Base-by-base conservation (phyloP, 2,888 invertebrate genomes). In the Eupithecia dodoneata region DNA sequence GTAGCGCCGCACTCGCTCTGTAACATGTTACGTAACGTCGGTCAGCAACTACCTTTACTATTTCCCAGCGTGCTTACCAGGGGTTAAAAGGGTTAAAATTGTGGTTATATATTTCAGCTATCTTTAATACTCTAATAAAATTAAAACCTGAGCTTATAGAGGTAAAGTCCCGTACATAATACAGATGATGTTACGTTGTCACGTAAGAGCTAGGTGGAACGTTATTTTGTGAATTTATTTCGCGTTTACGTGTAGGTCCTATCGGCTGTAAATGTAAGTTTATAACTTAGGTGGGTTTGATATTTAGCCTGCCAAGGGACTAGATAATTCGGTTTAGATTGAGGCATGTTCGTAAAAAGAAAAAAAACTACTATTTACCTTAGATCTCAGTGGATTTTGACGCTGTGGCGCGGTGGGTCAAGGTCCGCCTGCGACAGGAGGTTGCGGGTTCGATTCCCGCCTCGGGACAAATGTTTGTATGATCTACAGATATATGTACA, bases 101-200 rank as follows among this genome's bases (percentile, higher is more conserved):
- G 42, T 18, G 66, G 42, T 42, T 66, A 42, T 66, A 42, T 42
- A 66, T 42, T 66, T 66, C 42, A 65, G 6, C 66, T 66, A 70
- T 45, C 70, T 70, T 47, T 47, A 18, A 47, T 45, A 44, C n/a
- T 3, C 7, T 66, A 55, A 52, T 66, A 71, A 66, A 13, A 76
- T 74, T 71, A 76, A 76, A 71, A 71, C 41, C 45, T 55, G 71
- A 74, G 76, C 76, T 74, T 71, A 67, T 52, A n/a, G 30, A 70
- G 59, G 73, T 65, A 41, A n/a, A n/a, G 30, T 63, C 52, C 55
- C 41, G 65, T 71, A 55, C 72, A 55, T 75, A 75, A 59, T 71
- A 42, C 2, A 30, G 71, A 18, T 59, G 71, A 76, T 76, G 74
- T 66, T 10, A 59, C 15, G n/a, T 18, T 66, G 76, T 74, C 76